These are phyloP conservation scores for Paramormyrops hopkinsi DNA, from an alignment of 2,797 vertebrate species.

Conservation along the genomic window DNA sequence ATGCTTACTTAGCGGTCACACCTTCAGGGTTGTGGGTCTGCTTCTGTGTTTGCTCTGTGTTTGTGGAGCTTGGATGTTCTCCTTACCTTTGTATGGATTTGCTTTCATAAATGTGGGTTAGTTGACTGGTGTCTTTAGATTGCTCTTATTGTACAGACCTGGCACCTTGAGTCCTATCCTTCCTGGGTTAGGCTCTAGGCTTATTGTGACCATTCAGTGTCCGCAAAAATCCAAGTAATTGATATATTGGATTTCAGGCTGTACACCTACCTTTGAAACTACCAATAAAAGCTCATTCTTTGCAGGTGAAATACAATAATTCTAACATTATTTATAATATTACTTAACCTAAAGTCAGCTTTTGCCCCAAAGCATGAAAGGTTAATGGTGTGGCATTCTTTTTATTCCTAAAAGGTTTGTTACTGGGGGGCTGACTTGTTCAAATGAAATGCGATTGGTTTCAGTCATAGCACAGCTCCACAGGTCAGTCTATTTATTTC, in stretches of 20 bases:
- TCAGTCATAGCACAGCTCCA: neutral
- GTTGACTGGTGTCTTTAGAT: neutral
- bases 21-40: neutral
- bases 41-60: neutral
- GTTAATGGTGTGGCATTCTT: neutral
- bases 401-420: neutral
- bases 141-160: neutral
- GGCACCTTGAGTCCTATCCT: neutral
- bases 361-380: neutral
- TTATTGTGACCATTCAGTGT: neutral
- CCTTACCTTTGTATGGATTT: neutral
- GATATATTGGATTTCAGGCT: slow-evolving; percentile 3
- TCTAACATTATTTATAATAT: neutral
- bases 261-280: neutral
- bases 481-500: neutral
- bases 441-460: neutral
- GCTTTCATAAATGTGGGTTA: neutral
- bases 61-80: neutral
- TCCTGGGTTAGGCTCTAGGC: neutral
- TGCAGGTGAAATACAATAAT: neutral
- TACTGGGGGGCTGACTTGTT: neutral
- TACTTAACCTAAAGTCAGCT: neutral
- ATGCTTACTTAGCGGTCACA: neutral
- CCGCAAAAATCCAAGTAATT: neutral
- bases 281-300: neutral